Evolutionary conservation across 2,888 invertebrate genomes (phyloP).

Genomic region (Drosophila phalerata): DNA sequence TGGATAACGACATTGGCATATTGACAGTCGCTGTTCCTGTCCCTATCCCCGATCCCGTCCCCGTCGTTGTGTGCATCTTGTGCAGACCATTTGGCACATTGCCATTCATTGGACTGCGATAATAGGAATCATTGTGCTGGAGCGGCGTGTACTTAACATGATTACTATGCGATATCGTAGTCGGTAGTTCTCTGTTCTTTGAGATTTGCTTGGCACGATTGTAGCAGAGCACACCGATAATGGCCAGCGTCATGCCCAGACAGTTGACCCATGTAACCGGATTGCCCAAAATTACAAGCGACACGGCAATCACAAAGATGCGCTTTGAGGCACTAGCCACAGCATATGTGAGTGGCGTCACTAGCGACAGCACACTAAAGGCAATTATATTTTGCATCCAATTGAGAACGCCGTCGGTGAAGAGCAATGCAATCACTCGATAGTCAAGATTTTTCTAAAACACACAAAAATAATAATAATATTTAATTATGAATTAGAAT

Average conservation of each 20-base stretch:
- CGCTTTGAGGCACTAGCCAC: slow-evolving; percentile 98
- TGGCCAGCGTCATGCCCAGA: slow-evolving; percentile 95
- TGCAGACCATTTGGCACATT: slow-evolving; percentile 57
- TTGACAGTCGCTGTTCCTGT: slow-evolving; percentile 44
- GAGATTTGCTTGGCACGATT: slow-evolving; percentile 94
- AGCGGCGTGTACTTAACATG: slow-evolving; percentile 84
- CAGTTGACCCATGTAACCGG: slow-evolving; percentile 95
- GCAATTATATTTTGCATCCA: slow-evolving; percentile 98
- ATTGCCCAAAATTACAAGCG: slow-evolving; percentile 94
- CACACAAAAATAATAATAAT: slow-evolving; percentile 32
- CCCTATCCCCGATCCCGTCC: not conserved
- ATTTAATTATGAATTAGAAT: not conserved
- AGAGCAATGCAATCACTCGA: slow-evolving; percentile 88
- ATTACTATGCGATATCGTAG: slow-evolving; percentile 82
- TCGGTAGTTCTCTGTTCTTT: slow-evolving; percentile 86
- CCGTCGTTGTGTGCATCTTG: slow-evolving; percentile 36
- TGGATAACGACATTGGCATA: slow-evolving; percentile 36
- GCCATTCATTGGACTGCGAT: slow-evolving; percentile 67
- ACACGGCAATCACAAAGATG: slow-evolving; percentile 95
- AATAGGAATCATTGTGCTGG: slow-evolving; percentile 73
- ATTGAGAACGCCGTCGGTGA: slow-evolving; percentile 94
- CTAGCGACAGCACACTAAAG: slow-evolving; percentile 95
- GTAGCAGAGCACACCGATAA: slow-evolving; percentile 95
- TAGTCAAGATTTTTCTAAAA: slow-evolving; percentile 86
- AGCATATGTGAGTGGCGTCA: slow-evolving; percentile 97